Evolutionary conservation across 2,888 invertebrate species (phyloP), one percentile per base, ranked within the genome.

Genomic region (Charanyca ferruginea): DNA sequence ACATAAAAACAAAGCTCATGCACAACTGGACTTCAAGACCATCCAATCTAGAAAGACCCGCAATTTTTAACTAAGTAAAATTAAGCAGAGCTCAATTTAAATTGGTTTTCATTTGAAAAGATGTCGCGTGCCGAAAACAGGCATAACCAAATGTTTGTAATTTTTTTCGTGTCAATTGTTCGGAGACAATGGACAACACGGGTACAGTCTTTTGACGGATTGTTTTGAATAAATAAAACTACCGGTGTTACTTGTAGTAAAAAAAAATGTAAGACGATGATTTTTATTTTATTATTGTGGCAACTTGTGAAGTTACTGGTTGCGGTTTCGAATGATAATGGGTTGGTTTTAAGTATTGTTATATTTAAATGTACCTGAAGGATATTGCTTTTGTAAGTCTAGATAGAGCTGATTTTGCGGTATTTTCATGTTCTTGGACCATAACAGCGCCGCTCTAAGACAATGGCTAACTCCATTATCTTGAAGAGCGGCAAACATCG

Each of bases 171-270:
- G 53, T 73, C 78, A 85, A 81, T 87, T 89, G 88, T 87, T 85
- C 70, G 72, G 57, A 61, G 67, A 73, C 80, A 83, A 85, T 81
- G 81, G 52, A 80, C 64, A 66, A 45, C 66, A 54, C 52, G 69
- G 58, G 61, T 70, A 81, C 75, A 65, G 74, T 67, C 77, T 80
- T 82, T 83, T 81, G 80, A 84, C 69, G 79, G 78, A 85, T 84
- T 87, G 84, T 86, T 83, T 85, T 82, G 85, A 81, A 83, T 81
- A 84, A 82, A 84, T 81, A 85, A 77, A 79, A 77, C 89, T 87
- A 85, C 89, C 63, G 86, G 87, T 86, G 77, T 87, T 88, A 73
- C 82, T 47, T 42, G 35, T 45, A 58, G 8, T 58, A 47, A 72
- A 77, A 74, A n/a, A 77, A 73, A 73, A 51, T 25, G 44, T 55